Evolutionary conservation across 2,797 vertebrate genomes (phyloP), one percentile per base, ranked within the genome.

Genomic region (Notolabrus celidotus): DNA sequence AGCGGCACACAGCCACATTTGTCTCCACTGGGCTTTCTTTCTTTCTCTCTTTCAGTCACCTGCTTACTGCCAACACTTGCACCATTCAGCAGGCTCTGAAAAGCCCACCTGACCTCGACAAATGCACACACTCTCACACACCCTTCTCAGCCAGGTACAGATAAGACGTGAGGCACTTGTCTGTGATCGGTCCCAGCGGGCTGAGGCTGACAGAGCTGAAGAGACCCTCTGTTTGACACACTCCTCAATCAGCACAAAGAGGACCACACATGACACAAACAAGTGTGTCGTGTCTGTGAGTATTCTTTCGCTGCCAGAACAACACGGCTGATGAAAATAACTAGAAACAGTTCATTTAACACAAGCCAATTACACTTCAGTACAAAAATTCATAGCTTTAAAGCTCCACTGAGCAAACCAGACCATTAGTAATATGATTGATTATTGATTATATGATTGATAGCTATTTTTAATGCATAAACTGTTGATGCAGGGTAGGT

Each of bases 111-210:
- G 50, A 85, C 55, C 60, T 36, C 17, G 46, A 54, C 64, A 61
- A 41, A 60, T n/a, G n/a, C 69, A 49, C 59, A 42, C 57, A 45
- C 60, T 34, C 57, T 59, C 59, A 65, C 73, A 38, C 61, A 1
- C 41, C 36, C 27, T 60, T 69, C 43, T 71, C 36, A 49, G 25
- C 51, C 79, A 80, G 71, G 69, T 64, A 52, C 19, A 77, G 79
- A 88, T 84, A 83, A 83, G 74, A 70, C 4, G 62, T 16, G 49
- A 73, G 66, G n/a, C 52, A 9, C 58, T 43, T 0, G 43, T 58
- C 70, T 71, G 71, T 72, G 68, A 86, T 79, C 59, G 43, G 52
- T 79, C 84, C 85, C 82, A 72, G 20, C 0, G 78, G 80, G 36
- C 25, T 14, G 3, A 62, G 50, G 46, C 64, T 56, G 69, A 58